Evolutionary conservation across 1,140 invertebrate species (phyloP), one percentile per base, ranked within the genome.

Genomic region (Meloidogyne hapla): DNA sequence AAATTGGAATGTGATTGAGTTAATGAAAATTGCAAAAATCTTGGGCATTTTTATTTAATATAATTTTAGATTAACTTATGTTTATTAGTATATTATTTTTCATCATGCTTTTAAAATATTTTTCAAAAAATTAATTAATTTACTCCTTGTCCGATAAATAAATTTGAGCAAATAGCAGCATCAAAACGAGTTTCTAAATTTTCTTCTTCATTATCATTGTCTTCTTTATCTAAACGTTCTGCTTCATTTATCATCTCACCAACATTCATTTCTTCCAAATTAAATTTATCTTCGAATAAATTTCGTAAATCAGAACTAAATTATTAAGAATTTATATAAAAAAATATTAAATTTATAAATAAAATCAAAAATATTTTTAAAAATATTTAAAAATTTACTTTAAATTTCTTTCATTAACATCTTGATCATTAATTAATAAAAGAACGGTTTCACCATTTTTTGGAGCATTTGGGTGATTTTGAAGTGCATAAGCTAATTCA

Each of bases 151-250:
- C 38, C 74, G 26, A 56, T 69, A 38, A 80, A 66, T 6, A 80
- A 40, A 77, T 80, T 80, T 13, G 79, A 80, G 18, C 79, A 75
- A 66, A 80, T 76, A 18, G 67, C 64, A 2, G 70, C 79, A 67
- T 80, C 79, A 70, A 72, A 80, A 26, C 56, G 70, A n/a, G 21
- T 61, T 64, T 65, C 45, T 33, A 48, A 62, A 63, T 73, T 33
- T n/a, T 67, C 65, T 18, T 67, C 65, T 8, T 66, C n/a, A 18
- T n/a, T 66, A n/a, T 33, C 65, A 33, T 28, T 21, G 6, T 26
- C 33, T 23, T 26, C 33, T 18, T 77, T 42, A 8, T n/a, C 21
- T n/a, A 61, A 33, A 26, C 15, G 12, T 42, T 66, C 67, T 28
- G 74, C 12, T 38, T 45, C 6, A 28, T 65, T 68, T 38, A 70